Conservation (phyloP, 92 coral and sea anemone genomes). For the Siderastrea radians region DNA sequence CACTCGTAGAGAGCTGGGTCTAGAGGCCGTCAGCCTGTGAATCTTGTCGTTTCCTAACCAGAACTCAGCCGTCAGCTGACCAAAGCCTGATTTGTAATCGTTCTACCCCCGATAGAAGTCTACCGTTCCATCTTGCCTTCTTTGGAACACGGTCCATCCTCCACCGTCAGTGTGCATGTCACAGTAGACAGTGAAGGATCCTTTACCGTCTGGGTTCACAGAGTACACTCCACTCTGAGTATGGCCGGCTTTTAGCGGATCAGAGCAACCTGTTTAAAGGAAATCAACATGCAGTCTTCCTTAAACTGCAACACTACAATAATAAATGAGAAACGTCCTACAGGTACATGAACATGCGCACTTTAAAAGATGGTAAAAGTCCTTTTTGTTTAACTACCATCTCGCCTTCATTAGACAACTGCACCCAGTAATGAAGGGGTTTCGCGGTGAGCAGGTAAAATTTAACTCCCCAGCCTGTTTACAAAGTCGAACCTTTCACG, state of each 20-base stretch:
- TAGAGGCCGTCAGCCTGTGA: conserved; percentile 59
- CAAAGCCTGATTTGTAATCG: conserved; percentile 68
- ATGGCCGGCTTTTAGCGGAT: conserved; percentile 27
- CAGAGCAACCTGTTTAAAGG: conserved; percentile 13
- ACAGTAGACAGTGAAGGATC: conserved; percentile 68
- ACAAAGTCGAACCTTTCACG: too few species aligned
- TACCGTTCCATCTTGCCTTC: conserved; percentile 70
- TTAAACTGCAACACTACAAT: too few species aligned
- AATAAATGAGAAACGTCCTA: too few species aligned
- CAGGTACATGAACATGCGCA: too few species aligned
- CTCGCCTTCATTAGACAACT: too few species aligned
- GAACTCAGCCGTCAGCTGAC: conserved; percentile 66
- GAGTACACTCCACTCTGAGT: conserved; percentile 52
- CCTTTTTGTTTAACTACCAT: too few species aligned
- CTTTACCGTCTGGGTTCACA: conserved; percentile 64
- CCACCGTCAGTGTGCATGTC: conserved; percentile 73
- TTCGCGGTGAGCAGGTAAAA: too few species aligned
- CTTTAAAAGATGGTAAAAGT: too few species aligned
- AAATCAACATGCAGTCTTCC: too few species aligned
- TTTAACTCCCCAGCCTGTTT: too few species aligned
- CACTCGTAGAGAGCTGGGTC: conserved; percentile 49
- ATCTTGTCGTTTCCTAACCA: conserved; percentile 66
- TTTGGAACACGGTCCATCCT: conserved; percentile 73
- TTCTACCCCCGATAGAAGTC: conserved; percentile 64
- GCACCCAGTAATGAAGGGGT: too few species aligned